Base-by-base conservation (phyloP, 2,888 invertebrate genomes). In the Amphipyra berbera region DNA sequence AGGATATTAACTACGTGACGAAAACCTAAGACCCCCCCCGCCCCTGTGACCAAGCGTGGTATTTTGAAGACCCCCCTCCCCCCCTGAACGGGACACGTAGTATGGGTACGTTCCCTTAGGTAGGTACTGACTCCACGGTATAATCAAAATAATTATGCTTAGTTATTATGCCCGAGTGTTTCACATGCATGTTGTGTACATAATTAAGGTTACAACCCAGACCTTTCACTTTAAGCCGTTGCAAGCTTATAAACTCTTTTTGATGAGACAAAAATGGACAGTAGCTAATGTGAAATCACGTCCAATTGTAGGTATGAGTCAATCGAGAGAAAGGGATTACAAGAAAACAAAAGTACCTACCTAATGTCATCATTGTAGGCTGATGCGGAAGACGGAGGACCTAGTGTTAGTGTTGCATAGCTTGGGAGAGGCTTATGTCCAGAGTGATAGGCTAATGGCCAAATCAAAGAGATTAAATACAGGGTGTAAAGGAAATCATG, bases 231-330 rank as follows among this genome's bases (percentile, higher is more conserved):
- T 40, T 37, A n/a, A 13, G 8, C 15, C n/a, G 52, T 41, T 27
- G 14, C 2, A n/a, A 15, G 33, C 6, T 42, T 35, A 13, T 15
- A 37, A 70, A 38, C 27, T 13, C n/a, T 45, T 49, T 67, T 41
- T 33, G 46, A 54, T 54, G 15, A 0, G 8, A 42, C 40, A 30
- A 27, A 45, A 21, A 68, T 44, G n/a, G 15, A 5, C 14, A 21
- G 9, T 40, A 41, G 40, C 12, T 45, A 41, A 3, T 10, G 10
- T 47, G 46, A 14, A 38, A 40, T 30, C 8, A 9, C 15, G 66
- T 45, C 72, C 10, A 48, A 72, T 54, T 72, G 38, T 64, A 38
- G 5, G 12, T 9, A 47, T 48, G 72, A 46, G 65, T 73, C 40
- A 48, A 15, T 9, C 2, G 1, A 55, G 73, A 73, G 73, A 66